Percentiles rank a stretch among this genome's conserved stretches.
These are phyloP conservation scores for Semicossyphus pulcher DNA, from an alignment of 2,113 vertebrate species.

Conservation along the genomic window DNA sequence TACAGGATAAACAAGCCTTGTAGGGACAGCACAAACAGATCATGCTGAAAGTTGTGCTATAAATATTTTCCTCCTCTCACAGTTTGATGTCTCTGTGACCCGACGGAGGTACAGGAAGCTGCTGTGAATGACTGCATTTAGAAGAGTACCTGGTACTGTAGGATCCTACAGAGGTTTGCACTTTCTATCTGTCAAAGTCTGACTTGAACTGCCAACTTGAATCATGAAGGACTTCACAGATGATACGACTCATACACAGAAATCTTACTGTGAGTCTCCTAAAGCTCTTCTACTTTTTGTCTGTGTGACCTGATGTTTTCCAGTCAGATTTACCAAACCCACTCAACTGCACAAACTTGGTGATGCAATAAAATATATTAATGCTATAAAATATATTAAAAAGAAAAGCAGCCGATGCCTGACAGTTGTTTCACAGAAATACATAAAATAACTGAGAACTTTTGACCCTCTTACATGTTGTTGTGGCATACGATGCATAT, in stretches of 20 bases:
- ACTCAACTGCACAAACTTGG: not conserved
- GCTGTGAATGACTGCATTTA: not conserved
- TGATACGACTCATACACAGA: not conserved
- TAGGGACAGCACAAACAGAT: conserved; percentile 13
- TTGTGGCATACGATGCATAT: no score
- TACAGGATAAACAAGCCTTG: conserved; percentile 34
- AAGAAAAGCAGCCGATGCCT: not conserved
- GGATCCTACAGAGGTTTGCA: not conserved
- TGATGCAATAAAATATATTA: not conserved
- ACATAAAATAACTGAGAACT: not conserved
- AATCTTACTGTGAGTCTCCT: not conserved
- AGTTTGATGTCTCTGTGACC: conserved; percentile 14
- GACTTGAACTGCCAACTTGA: not conserved
- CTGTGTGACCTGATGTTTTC: not conserved
- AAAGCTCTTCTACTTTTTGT: not conserved
- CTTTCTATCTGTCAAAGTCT: not conserved
- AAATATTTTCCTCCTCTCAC: conserved; percentile 25
- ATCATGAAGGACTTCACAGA: not conserved
- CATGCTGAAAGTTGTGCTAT: not conserved
- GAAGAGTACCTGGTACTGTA: not conserved
- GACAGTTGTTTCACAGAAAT: not conserved
- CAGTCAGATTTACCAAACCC: not conserved
- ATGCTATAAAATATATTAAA: not conserved
- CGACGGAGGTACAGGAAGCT: not conserved
- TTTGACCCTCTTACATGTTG: no score